Conservation (phyloP, 2,113 vertebrate species). For the Psilopogon haemacephalus region DNA sequence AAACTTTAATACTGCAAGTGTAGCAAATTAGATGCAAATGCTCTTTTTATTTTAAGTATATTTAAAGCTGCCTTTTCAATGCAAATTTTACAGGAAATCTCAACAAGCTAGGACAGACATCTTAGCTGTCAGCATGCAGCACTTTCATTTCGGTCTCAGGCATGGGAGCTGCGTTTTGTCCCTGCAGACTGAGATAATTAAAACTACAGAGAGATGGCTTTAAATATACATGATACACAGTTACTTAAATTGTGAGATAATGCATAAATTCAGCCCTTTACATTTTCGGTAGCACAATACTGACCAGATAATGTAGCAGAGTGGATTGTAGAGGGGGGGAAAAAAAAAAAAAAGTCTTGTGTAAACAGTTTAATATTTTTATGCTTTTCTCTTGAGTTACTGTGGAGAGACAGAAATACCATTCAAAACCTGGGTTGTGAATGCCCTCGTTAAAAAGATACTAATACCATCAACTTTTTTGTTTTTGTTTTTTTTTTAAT, state of each 20-base stretch:
- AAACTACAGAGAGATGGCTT: conserved; percentile 82
- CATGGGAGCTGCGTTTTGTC: conserved; percentile 74
- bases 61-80: conserved; percentile 91
- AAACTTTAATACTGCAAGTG: conserved; percentile 94
- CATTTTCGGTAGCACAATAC: conserved; percentile 67
- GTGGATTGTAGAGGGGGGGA: neutral
- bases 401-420: neutral
- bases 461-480: neutral
- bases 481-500: neutral
- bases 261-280: conserved; percentile 74
- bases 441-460: conserved; percentile 58
- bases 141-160: conserved; percentile 78
- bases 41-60: conserved; percentile 94
- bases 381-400: neutral
- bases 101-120: conserved; percentile 87
- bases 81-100: conserved; percentile 89
- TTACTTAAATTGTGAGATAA: conserved; percentile 76
- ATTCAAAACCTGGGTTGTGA: conserved; percentile 13
- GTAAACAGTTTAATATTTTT: neutral
- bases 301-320: conserved; percentile 35
- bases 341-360: neutral
- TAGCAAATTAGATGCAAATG: conserved; percentile 98
- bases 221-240: conserved; percentile 82
- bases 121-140: conserved; percentile 80
- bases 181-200: conserved; percentile 86